phyloP scores from a whole-genome alignment of 1,140 invertebrate genomes.

The Cherax destructor region DNA sequence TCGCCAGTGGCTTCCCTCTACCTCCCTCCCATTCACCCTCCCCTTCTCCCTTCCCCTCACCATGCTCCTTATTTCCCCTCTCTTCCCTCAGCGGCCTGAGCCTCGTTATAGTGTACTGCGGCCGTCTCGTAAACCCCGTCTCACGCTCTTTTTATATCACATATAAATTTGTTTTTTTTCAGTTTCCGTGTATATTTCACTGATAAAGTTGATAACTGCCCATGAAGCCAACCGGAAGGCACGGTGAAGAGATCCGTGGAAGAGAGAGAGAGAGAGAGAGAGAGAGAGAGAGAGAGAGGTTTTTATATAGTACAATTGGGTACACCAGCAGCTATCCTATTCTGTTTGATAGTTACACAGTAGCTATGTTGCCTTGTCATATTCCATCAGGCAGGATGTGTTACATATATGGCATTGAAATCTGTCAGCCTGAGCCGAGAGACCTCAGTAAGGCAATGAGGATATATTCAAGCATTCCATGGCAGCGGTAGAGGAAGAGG shows the following conservation, averaged over 20 bases:
- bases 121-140: neutral
- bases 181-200: neutral
- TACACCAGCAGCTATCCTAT: too few species aligned
- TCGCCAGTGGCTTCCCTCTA: neutral
- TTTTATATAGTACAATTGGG: too few species aligned
- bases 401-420: too few species aligned
- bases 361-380: too few species aligned
- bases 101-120: neutral
- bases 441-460: too few species aligned
- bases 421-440: too few species aligned
- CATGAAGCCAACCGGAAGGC: neutral
- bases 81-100: neutral
- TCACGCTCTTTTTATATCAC: too few species aligned
- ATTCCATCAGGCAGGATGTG: too few species aligned
- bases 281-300: neutral
- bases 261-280: neutral
- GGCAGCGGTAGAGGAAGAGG: too few species aligned
- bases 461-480: too few species aligned
- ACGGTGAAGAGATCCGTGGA: too few species aligned
- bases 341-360: too few species aligned
- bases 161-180: neutral
- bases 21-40: neutral
- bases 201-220: neutral
- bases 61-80: neutral
- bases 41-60: neutral